Base-by-base conservation (phyloP, 2,888 invertebrate genomes). In the Eugnorisma glareosa region DNA sequence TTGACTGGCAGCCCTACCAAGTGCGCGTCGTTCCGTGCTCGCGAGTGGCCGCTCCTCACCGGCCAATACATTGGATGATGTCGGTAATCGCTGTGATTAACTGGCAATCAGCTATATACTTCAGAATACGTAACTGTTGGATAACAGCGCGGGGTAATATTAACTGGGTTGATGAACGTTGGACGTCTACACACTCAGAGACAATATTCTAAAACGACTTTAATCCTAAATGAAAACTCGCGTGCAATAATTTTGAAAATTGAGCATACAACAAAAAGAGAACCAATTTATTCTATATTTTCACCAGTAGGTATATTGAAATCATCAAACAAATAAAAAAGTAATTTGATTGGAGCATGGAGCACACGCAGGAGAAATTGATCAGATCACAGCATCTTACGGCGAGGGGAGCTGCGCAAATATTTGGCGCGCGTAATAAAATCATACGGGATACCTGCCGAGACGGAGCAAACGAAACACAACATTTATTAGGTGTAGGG, bases 371-470 rank as follows among this genome's bases (percentile, higher is more conserved):
- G 77, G 68, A 66, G 85, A 70, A 82, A 80, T 82, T 75, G 85
- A 84, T 85, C 79, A 43, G 84, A 85, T 85, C 85, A 57, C 73
- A 73, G 73, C 69, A 59, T 84, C 81, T 66, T 57, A 64, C n/a
- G 35, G 45, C 57, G 64, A 80, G 76, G 89, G 89, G 81, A 88
- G 84, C 82, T 86, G 85, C 69, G 90, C 92, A 93, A 94, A 95
- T 94, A 93, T 95, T 94, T 93, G 93, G 81, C 80, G 87, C 88
- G 82, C 86, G 91, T 93, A 94, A 95, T 95, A 94, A 94, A 94
- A 94, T 93, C 93, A 92, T 92, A 91, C 88, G 91, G 85, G 90
- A 91, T 93, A 94, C 94, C 93, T 93, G 93, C 87, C 84, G 86
- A 84, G n/a, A 57, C 21, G 66, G 35, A 48, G 54, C 40, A 11